These are phyloP conservation scores for Pseudachorutes palmiensis DNA, from an alignment of 1,140 invertebrate genomes.

Conservation along the genomic window DNA sequence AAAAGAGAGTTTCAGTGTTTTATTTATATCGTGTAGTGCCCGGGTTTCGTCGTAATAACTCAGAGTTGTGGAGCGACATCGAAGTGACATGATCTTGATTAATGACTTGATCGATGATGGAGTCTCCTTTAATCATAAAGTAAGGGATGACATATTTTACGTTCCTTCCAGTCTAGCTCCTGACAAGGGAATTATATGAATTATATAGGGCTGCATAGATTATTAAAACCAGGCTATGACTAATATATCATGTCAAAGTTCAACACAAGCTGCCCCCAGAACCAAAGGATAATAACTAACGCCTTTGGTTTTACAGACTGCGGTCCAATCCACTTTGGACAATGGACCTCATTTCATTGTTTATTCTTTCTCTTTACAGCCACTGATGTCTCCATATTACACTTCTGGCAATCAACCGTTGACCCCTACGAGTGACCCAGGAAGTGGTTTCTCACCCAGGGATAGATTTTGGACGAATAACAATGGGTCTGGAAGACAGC, in stretches of 20 bases:
- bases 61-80: too few species aligned
- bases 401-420: conserved; percentile 3
- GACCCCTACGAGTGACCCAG: conserved; percentile 18
- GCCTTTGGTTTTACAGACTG: too few species aligned
- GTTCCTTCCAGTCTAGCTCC: neutral
- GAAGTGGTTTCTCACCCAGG: conserved; percentile 24
- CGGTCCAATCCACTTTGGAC: too few species aligned
- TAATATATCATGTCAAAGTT: conserved; percentile 7
- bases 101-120: conserved; percentile 7
- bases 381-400: conserved; percentile 23
- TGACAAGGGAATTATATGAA: neutral
- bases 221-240: neutral
- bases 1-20: too few species aligned
- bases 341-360: neutral
- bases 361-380: conserved; percentile 10
- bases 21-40: too few species aligned
- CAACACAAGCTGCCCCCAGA: neutral
- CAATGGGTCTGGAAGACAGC: neutral
- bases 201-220: neutral
- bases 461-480: conserved; percentile 31
- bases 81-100: conserved; percentile 7
- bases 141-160: neutral
- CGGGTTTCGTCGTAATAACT: too few species aligned
- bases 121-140: conserved; percentile 2
- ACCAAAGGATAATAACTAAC: too few species aligned